phyloP scores from a whole-genome alignment of 2,888 invertebrate genomes.

The Erebia ligea region DNA sequence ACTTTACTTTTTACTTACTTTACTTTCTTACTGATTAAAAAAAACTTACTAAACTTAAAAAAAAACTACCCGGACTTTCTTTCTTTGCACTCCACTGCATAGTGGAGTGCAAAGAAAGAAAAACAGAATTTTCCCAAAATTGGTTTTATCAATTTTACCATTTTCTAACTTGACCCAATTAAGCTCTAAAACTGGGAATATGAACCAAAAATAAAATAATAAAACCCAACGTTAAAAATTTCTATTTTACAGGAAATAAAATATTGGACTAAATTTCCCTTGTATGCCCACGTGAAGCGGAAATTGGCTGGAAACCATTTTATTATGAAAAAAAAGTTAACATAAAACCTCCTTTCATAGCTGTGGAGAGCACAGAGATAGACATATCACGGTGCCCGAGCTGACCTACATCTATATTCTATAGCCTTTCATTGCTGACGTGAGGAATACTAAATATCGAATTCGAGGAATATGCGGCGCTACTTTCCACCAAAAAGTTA shows the following conservation, averaged over 20 bases:
- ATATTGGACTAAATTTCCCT: neutral
- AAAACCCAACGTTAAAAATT: neutral
- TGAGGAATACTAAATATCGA: conserved; percentile 12
- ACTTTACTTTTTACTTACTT: no score
- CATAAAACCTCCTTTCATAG: conserved; percentile 17
- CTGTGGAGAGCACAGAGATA: no score
- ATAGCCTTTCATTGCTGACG: conserved; percentile 15
- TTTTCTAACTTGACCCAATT: no score
- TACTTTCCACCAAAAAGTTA: neutral
- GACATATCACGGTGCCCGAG: neutral
- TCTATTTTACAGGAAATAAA: conserved; percentile 4
- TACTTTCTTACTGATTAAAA: no score
- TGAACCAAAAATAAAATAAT: neutral
- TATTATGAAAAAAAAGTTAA: conserved; percentile 17
- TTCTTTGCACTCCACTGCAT: no score
- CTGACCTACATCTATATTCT: conserved; percentile 19
- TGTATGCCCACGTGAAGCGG: neutral
- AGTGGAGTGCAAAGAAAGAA: no score
- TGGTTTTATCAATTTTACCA: no score
- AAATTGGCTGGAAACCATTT: conserved; percentile 18
- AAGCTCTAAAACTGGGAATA: no score
- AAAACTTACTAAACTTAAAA: no score
- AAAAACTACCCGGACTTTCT: no score
- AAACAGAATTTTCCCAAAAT: no score
- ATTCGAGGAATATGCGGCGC: conserved; percentile 8